Percentiles rank a stretch among this genome's conserved stretches.
Conservation (phyloP, 2,888 invertebrate species). For the Stratiomys singularior region DNA sequence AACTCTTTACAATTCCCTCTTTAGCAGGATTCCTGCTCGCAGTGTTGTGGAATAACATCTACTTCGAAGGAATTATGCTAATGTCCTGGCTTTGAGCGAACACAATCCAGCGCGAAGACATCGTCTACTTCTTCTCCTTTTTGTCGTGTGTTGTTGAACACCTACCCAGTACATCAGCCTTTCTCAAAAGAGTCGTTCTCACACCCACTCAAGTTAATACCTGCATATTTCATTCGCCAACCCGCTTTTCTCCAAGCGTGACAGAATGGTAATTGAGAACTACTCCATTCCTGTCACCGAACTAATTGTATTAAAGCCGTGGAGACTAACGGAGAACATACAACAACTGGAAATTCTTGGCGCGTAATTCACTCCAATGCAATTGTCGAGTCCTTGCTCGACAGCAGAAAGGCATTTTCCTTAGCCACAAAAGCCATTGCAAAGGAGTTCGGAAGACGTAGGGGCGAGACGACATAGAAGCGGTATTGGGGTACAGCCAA, state of each 20-base stretch:
- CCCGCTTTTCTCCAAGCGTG: constrained; percentile 21
- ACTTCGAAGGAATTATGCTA: background rate
- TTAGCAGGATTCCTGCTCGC: background rate
- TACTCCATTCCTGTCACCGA: constrained; percentile 42
- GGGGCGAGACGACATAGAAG: background rate
- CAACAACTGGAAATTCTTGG: background rate
- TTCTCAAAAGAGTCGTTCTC: background rate
- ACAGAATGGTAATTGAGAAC: constrained; percentile 45
- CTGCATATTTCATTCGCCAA: constrained; percentile 40
- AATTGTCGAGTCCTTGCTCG: background rate
- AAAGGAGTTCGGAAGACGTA: background rate
- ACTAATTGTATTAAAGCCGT: constrained; percentile 41
- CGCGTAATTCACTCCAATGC: background rate
- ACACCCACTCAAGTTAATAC: background rate
- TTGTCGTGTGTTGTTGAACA: background rate
- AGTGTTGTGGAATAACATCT: background rate
- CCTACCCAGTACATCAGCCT: background rate
- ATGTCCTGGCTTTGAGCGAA: background rate
- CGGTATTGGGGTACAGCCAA: background rate
- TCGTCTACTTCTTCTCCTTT: background rate
- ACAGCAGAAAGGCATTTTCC: background rate
- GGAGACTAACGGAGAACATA: constrained; percentile 14
- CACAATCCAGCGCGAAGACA: background rate
- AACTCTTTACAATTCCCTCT: background rate
- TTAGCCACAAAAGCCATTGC: background rate